Evolutionary conservation across 2,797 vertebrate species (phyloP).

Genomic region (Linurgus olivaceus): DNA sequence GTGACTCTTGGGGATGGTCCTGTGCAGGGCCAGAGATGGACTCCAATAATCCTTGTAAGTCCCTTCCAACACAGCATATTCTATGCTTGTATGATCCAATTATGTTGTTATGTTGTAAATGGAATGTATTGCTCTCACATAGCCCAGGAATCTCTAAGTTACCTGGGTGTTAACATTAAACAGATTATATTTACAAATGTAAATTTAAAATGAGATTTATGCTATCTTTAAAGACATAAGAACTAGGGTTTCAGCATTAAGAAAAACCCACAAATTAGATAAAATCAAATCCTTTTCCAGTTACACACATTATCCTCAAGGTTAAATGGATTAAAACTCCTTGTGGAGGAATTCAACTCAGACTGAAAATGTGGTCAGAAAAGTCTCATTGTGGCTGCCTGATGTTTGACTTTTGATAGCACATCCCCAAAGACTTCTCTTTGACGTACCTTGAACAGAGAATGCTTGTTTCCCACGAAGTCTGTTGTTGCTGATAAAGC

Average conservation of each 20-base stretch:
- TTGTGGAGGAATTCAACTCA: neutral
- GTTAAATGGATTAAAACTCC: neutral
- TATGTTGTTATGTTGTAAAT: neutral
- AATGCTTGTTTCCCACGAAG: neutral
- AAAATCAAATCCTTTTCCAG: neutral
- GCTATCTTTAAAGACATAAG: neutral
- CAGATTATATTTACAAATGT: neutral
- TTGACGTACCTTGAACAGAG: conserved; percentile 3
- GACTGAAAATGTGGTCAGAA: neutral
- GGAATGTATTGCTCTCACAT: neutral
- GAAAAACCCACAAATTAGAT: neutral
- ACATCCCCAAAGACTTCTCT: conserved; percentile 34
- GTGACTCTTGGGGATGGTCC: neutral
- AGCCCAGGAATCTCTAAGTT: neutral
- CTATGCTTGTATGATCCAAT: neutral
- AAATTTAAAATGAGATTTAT: neutral
- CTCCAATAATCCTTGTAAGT: neutral
- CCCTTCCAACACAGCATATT: neutral
- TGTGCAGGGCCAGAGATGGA: neutral
- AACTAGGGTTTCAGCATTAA: neutral
- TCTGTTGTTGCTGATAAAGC: conserved; percentile 39
- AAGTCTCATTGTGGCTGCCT: neutral
- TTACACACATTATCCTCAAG: neutral
- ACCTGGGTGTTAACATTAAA: neutral
- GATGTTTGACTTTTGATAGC: conserved; percentile 27